Percentiles rank a stretch among this genome's conserved stretches.
Evolutionary conservation across 2,888 invertebrate genomes (phyloP).

Genomic region (Ephialtes manifestator): DNA sequence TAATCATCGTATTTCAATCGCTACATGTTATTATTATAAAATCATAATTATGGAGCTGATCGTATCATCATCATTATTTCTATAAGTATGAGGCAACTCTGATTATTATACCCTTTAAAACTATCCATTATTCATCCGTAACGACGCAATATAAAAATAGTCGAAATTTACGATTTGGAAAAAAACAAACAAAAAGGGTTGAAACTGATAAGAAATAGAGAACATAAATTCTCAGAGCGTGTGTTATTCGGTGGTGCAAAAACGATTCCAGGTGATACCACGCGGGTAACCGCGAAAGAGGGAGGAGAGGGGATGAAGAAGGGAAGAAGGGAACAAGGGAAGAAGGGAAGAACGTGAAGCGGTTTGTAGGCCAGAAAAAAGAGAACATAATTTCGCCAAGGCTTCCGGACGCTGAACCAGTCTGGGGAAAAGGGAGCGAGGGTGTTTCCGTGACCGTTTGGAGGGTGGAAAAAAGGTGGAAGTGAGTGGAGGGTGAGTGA

Average conservation of each 20-base stretch:
- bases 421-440: neutral
- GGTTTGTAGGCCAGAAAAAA: conserved; percentile 39
- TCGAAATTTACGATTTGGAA: conserved; percentile 10
- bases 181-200: neutral
- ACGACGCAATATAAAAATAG: neutral
- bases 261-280: conserved; percentile 33
- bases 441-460: conserved; percentile 49
- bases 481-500: conserved; percentile 8
- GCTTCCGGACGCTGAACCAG: conserved; percentile 14
- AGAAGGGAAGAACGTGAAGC: conserved; percentile 7
- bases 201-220: conserved; percentile 31
- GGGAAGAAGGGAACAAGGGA: neutral
- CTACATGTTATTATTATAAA: too few species aligned
- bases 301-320: too few species aligned
- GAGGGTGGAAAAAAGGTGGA: conserved; percentile 35
- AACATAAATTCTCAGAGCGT: conserved; percentile 34
- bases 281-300: conserved; percentile 17
- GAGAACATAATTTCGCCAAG: conserved; percentile 45
- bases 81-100: too few species aligned
- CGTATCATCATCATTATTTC: too few species aligned
- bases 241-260: conserved; percentile 50
- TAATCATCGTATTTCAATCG: too few species aligned
- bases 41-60: too few species aligned
- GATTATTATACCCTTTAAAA: neutral
- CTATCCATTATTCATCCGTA: neutral